phyloP scores from a whole-genome alignment of 2,888 invertebrate genomes.

The Malacosoma neustria region DNA sequence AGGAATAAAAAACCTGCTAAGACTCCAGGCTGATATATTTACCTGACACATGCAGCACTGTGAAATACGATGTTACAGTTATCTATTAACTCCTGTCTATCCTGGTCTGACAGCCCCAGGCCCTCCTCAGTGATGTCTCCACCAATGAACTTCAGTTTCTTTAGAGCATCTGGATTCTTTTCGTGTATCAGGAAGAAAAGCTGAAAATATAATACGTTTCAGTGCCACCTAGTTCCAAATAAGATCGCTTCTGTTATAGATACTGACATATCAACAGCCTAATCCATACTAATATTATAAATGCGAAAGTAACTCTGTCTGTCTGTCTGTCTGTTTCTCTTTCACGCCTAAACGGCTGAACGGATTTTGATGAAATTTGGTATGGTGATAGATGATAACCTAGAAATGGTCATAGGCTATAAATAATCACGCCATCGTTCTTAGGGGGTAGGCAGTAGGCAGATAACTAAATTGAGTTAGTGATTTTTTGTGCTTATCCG shows the following conservation, averaged over 20 bases:
- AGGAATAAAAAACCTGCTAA: too few species aligned
- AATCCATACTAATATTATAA: neutral
- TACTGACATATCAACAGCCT: neutral
- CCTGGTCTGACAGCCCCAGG: conserved; percentile 75
- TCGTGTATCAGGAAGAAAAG: conserved; percentile 70
- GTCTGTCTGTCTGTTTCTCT: neutral
- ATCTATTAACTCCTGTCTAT: conserved; percentile 71
- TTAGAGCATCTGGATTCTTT: conserved; percentile 70
- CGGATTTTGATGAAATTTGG: too few species aligned
- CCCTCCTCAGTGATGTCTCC: conserved; percentile 78
- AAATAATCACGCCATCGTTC: too few species aligned
- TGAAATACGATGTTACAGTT: conserved; percentile 86
- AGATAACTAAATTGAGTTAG: too few species aligned
- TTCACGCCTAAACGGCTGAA: too few species aligned
- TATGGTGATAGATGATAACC: too few species aligned
- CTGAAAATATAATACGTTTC: conserved; percentile 30
- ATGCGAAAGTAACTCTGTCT: neutral
- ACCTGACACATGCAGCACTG: conserved; percentile 89
- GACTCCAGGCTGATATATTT: conserved; percentile 3
- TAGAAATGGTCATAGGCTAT: too few species aligned
- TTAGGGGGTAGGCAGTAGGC: too few species aligned
- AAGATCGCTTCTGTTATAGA: neutral
- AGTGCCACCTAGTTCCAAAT: neutral
- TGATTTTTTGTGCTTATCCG: too few species aligned
- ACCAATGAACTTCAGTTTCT: conserved; percentile 78